phyloP scores from a whole-genome alignment of 1,140 invertebrate species.

The Apocrypta bakeri region DNA sequence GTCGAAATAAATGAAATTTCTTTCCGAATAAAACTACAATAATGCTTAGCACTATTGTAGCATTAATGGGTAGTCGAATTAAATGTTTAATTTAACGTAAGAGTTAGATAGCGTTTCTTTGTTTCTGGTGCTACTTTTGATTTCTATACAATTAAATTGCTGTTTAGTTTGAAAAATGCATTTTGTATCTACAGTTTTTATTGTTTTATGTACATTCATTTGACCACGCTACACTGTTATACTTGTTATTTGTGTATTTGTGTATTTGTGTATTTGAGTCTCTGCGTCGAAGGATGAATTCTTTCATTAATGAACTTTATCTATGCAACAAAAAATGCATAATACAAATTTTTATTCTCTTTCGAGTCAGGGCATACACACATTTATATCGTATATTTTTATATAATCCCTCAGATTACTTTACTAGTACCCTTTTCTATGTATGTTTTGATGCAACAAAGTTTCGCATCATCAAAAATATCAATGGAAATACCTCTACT shows the following conservation, averaged over 20 bases:
- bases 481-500: slow-evolving; percentile 69
- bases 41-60: not conserved
- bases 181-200: slow-evolving; percentile 39
- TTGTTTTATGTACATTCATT: slow-evolving; percentile 46
- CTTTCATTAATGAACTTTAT: not conserved
- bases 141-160: slow-evolving; percentile 35
- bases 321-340: slow-evolving; percentile 13
- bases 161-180: slow-evolving; percentile 34
- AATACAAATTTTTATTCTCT: slow-evolving; percentile 50
- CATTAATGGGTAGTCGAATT: not conserved
- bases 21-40: no score
- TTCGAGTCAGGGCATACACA: slow-evolving; percentile 13
- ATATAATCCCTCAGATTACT: slow-evolving; percentile 60
- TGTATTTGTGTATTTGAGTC: slow-evolving; percentile 11
- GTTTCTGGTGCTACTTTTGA: slow-evolving; percentile 23
- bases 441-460: slow-evolving; percentile 54
- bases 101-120: not conserved
- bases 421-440: slow-evolving; percentile 61
- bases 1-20: no score
- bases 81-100: no score
- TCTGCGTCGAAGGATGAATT: not conserved
- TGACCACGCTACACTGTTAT: slow-evolving; percentile 28
- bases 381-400: slow-evolving; percentile 33
- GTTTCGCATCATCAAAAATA: slow-evolving; percentile 70
- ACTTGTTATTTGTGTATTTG: slow-evolving; percentile 28